Evolutionary conservation across 2,888 invertebrate species (phyloP).

Genomic region (Scelioninae gen. 2): DNA sequence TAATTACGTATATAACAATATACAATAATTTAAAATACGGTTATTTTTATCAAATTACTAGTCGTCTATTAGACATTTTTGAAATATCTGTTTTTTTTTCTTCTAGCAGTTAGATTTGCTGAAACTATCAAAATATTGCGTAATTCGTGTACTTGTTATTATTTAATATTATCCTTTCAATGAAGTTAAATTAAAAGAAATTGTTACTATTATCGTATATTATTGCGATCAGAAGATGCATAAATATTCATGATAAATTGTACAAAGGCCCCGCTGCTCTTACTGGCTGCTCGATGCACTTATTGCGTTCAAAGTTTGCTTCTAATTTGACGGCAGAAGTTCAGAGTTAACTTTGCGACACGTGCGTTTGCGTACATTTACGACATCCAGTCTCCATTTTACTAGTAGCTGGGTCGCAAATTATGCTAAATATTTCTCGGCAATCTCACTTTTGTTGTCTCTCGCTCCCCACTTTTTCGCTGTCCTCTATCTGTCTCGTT

Average conservation of each 20-base stretch:
- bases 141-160: too few species aligned
- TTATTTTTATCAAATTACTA: too few species aligned
- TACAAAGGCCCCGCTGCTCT: constrained; percentile 33
- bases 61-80: too few species aligned
- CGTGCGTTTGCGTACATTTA: constrained; percentile 54
- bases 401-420: constrained; percentile 30
- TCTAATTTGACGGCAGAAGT: constrained; percentile 57
- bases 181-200: background rate
- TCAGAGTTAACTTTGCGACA: constrained; percentile 47
- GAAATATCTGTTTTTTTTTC: too few species aligned
- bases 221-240: constrained; percentile 14
- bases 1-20: too few species aligned
- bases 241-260: constrained; percentile 36
- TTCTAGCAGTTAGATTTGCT: too few species aligned
- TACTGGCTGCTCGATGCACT: constrained; percentile 43
- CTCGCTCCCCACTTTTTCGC: background rate
- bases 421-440: constrained; percentile 37
- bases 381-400: constrained; percentile 43
- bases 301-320: constrained; percentile 44
- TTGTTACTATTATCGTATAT: constrained; percentile 8
- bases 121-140: too few species aligned
- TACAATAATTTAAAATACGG: too few species aligned
- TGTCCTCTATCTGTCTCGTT: background rate
- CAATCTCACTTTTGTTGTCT: constrained; percentile 19
- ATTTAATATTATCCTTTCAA: too few species aligned